Base-by-base conservation (phyloP, 1,140 invertebrate genomes). In the Gryon sp. region DNA sequence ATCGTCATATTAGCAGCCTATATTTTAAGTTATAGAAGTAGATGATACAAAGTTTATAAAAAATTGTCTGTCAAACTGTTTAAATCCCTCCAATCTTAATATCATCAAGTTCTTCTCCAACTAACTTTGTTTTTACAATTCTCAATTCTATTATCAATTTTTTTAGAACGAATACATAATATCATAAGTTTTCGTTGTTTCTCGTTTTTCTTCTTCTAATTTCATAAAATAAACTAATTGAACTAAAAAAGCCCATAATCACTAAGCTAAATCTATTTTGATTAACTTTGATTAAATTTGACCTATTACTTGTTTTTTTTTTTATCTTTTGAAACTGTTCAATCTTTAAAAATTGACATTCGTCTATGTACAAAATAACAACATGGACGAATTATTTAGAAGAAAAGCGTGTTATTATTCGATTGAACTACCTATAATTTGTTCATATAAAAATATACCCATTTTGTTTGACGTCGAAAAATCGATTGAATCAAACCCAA, bases 361-460 rank as follows among this genome's bases (percentile, higher is more conserved):
- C 43, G 52, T 18, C 14, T 57, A 69, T 59, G 22, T 68, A 68
- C 63, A 57, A 69, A 69, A 45, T n/a, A 69, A 69, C 65, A n/a
- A 59, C 43, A 50, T 9, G 15, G 18, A 38, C 32, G 41, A 69
- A 69, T 43, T 50, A 59, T n/a, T n/a, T n/a, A 59, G 52, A 57
- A 32, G 52, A 48, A 48, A 48, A 38, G 59, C 41, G 18, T 45
- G 12, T 1, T 26, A 15, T 41, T 12, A n/a, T 34, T 30, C 40
- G 41, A 4, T 24, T 62, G 28, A 48, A 20, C 41, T 68, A 68
- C 30, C 32, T 57, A 57, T 34, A 57, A 57, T 69, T 69, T 12
- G n/a, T 59, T 20, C 46, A 70, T 70, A 70, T 60, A 70, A 70
- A 70, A 60, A 70, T 70, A 70, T 70, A 70, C 26, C 53, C 55